Conservation (phyloP, 2,888 invertebrate species). For the Ephialtes manifestator region DNA sequence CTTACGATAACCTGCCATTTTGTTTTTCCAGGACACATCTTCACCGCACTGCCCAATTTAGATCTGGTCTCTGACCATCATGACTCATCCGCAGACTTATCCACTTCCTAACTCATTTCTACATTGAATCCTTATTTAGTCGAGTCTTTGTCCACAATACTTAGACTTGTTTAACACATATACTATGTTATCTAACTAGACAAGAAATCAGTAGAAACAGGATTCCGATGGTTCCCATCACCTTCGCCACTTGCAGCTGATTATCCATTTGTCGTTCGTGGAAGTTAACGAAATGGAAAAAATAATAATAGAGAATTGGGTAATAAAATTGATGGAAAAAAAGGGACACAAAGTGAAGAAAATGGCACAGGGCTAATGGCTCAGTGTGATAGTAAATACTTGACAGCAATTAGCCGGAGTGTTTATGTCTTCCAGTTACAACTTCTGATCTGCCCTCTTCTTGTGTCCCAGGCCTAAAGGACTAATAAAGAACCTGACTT, state of each 20-base stretch:
- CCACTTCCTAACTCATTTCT: conserved; percentile 28
- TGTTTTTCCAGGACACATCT: too few species aligned
- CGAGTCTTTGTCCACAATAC: conserved; percentile 7
- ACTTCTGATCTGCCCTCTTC: conserved; percentile 44
- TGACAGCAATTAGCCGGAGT: conserved; percentile 80
- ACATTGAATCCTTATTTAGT: conserved; percentile 1
- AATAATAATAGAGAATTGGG: too few species aligned
- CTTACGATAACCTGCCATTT: conserved; percentile 58
- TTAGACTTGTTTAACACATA: conserved; percentile 7
- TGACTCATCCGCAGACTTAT: conserved; percentile 28
- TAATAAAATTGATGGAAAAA: too few species aligned
- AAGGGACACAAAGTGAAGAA: too few species aligned
- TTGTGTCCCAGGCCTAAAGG: conserved; percentile 41
- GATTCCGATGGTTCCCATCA: neutral
- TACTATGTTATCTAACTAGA: conserved; percentile 36
- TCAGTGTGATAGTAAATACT: conserved; percentile 77
- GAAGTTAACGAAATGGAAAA: too few species aligned
- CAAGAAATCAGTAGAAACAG: neutral
- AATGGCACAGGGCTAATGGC: conserved; percentile 60
- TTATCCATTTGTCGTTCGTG: too few species aligned
- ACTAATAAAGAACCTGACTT: conserved; percentile 77
- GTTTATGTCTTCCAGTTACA: conserved; percentile 81
- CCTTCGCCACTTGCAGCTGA: too few species aligned
- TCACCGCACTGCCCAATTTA: conserved; percentile 21
- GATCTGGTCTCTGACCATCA: neutral